Base-by-base conservation (phyloP, 2,888 invertebrate genomes). In the Callyntrura guangdongensis region DNA sequence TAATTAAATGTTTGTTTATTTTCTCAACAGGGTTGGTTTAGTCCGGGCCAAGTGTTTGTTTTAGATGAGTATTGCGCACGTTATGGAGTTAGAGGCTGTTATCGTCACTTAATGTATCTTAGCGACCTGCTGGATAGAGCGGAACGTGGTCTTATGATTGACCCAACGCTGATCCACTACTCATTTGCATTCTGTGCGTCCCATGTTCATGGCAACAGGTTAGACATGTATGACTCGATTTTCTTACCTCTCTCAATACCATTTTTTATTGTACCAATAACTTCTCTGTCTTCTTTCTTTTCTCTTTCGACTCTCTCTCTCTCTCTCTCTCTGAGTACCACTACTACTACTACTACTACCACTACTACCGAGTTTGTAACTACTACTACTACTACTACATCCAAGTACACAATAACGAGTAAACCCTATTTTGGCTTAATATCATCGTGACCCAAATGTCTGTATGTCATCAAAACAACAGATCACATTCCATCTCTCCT, bases 171-270 rank as follows among this genome's bases (percentile, higher is more conserved):
- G 92, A 99, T 99, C 95, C 99, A 99, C 96, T 99, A 98, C 96
- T 99, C 99, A 94, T 99, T 99, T 95, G 99, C 99, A 72, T 99
- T 99, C 96, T 99, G 99, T 95, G 99, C 99, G 86, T 99, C 98
- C 94, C 99, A 99, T 95, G 99, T 99, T 11, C 99, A 99, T 95
- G 99, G 99, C 93, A 99, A 99, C 96, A 97, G 98, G 98, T 98
- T 96, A 95, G 96, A 94, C 93, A 94, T 93, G 94, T 94, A 94
- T 93, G 93, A 91, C 84, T 92, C 91, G 56, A 56, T 79, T 84
- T 92, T 91, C 86, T 91, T 91, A 92, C 92, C 91, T 92, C 92
- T 92, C 91, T 91, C 92, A 90, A 91, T 92, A 90, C 89, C 90
- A 91, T 89, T 89, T 89, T 84, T 81, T 74, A 89, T 86, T 89